A percentile compares a stretch with the other conserved stretches of the same genome.
Evolutionary conservation across 1,140 invertebrate species (phyloP).

Genomic region (Radopholus similis): DNA sequence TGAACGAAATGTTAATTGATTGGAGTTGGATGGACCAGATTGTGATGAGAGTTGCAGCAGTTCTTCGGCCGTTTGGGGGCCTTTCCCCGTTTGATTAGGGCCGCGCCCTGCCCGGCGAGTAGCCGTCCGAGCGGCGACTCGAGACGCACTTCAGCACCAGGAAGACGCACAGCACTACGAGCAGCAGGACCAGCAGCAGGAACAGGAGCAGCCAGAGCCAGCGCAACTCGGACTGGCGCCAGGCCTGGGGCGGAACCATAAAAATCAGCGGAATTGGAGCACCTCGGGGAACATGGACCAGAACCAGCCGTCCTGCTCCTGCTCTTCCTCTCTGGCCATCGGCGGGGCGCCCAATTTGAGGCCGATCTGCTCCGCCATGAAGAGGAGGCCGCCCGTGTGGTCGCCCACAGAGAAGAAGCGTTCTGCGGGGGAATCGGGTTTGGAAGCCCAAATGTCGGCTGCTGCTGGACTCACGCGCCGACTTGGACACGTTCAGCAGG

Average conservation of each 20-base stretch:
- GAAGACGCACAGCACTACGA: neutral
- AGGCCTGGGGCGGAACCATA: neutral
- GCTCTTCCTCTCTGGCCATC: neutral
- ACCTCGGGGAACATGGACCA: conserved; percentile 7
- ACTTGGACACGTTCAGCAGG: conserved; percentile 3
- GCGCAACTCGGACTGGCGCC: neutral
- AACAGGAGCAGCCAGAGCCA: neutral
- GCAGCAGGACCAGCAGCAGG: neutral
- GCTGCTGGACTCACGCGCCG: neutral
- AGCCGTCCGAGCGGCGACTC: no score
- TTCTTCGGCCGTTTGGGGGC: no score
- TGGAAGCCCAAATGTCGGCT: no score
- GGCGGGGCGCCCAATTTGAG: neutral
- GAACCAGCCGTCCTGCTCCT: neutral
- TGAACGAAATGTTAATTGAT: neutral
- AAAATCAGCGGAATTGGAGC: neutral
- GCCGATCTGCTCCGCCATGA: neutral
- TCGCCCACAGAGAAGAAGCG: neutral
- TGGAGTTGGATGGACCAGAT: no score
- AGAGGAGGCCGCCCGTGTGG: conserved; percentile 2
- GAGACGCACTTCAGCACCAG: neutral
- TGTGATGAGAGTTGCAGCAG: no score
- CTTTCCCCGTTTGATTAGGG: no score
- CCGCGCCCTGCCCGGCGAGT: no score
- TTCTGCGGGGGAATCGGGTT: no score